Conservation (phyloP, 2,797 vertebrate species). For the Bucorvus abyssinicus region DNA sequence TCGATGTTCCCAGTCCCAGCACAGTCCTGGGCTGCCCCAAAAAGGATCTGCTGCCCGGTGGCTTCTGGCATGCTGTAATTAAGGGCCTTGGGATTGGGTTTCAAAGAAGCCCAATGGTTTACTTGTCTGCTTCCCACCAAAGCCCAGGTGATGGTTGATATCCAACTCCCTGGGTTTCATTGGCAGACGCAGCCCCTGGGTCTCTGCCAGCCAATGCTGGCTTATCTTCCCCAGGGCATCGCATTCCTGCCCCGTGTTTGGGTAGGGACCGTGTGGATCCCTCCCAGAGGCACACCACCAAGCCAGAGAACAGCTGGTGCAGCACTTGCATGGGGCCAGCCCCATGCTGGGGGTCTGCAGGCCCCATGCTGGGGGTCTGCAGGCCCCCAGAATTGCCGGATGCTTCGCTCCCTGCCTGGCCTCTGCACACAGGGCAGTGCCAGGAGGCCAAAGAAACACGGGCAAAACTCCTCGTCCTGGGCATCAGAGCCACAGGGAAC, state of each 20-base stretch:
- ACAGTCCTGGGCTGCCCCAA: neutral
- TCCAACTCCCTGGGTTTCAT: rapidly evolving
- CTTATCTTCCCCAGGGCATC: neutral
- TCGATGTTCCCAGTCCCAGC: neutral
- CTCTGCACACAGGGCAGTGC: neutral
- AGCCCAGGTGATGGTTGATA: neutral
- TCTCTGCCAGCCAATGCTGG: neutral
- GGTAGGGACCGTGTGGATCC: neutral
- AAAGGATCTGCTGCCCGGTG: neutral
- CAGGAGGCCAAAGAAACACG: neutral
- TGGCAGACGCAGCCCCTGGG: neutral
- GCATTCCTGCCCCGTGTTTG: neutral
- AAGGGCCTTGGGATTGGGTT: neutral
- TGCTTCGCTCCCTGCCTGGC: rapidly evolving
- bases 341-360: too few relatives aligned
- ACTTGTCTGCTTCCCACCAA: neutral
- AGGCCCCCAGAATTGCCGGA: neutral
- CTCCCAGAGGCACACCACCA: neutral
- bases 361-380: neutral
- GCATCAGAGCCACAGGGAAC: neutral
- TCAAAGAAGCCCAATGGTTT: neutral
- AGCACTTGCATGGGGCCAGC: neutral
- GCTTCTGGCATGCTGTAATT: neutral
- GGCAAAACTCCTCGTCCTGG: neutral
- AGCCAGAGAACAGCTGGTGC: neutral